A percentile compares a stretch with the other conserved stretches of the same genome.
These are phyloP conservation scores for Balaeniceps rex DNA, from an alignment of 2,113 vertebrate species.

Conservation along the genomic window DNA sequence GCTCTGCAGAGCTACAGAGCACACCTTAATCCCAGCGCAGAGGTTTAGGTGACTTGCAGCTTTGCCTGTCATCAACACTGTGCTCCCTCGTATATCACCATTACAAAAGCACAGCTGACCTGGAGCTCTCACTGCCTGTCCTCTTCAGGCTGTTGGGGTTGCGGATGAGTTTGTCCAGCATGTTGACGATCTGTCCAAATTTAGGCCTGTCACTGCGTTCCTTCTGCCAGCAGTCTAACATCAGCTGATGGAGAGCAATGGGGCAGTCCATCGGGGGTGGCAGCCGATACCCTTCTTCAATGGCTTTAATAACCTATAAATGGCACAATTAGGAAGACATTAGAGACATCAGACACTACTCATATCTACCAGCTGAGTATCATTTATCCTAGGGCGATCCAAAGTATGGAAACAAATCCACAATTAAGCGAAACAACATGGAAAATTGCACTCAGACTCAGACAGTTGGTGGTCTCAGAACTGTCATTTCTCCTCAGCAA, in stretches of 20 bases:
- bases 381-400: neutral
- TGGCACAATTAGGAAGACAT: neutral
- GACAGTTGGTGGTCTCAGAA: neutral
- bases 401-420: neutral
- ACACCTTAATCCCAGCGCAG: neutral
- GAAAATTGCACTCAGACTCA: neutral
- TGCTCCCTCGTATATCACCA: neutral
- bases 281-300: slow-evolving; percentile 95
- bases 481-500: neutral
- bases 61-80: neutral
- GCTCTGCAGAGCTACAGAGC: neutral
- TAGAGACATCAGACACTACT: neutral
- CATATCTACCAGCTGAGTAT: neutral
- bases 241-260: slow-evolving; percentile 94
- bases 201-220: slow-evolving; percentile 93
- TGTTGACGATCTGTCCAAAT: slow-evolving; percentile 98
- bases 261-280: slow-evolving; percentile 98
- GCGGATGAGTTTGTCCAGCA: slow-evolving; percentile 98
- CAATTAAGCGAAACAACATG: neutral
- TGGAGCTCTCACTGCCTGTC: slow-evolving; percentile 85
- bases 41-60: neutral
- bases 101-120: slow-evolving; percentile 72
- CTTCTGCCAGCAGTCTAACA: slow-evolving; percentile 98
- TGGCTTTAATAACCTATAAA: slow-evolving; percentile 94
- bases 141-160: slow-evolving; percentile 97